Evolutionary conservation across 2,113 vertebrate species (phyloP), one percentile per base, ranked within the genome.

Genomic region (Eudyptes chrysolophus): DNA sequence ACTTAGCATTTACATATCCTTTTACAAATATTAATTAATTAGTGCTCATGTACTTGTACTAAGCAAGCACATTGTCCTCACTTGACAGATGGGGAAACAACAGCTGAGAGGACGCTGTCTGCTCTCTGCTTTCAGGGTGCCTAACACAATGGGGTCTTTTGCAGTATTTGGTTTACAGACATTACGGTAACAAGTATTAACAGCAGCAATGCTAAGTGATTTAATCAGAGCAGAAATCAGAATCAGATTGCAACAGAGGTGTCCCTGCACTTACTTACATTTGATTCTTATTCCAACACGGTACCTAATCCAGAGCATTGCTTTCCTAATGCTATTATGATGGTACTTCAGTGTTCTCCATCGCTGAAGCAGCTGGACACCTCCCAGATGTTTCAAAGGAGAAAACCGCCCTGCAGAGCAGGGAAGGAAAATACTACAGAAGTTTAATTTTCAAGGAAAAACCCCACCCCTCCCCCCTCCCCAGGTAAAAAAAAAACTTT

Each of bases 11-110:
- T 94, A 71, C 88, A 94, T 88, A 90, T 80, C 64, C 64, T 90
- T 94, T 97, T 64, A 92, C 83, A 95, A 92, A 96, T 94, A 95
- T 92, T 81, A 94, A 96, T 92, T 97, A 96, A 96, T 86, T 94
- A 89, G 72, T 70, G 32, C 6, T 90, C 64, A 40, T 94, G 60
- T 94, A 92, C 82, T 90, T 92, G 58, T 55, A 90, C 52, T 90
- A 91, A 89, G 58, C 55, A 79, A 89, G 84, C 70, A 60, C 84
- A 52, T 55, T 96, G 85, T 94, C 64, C 51, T 94, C 76, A 78
- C 46, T 90, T 94, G 79, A 89, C 95, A 95, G 90, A 94, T 87
- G 90, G 55, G 82, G 82, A 95, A 95, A 87, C 38, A 92, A 70
- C 71, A 93, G 90, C 71, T 96, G 88, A 95, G 87, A 93, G 64